These are phyloP conservation scores for Drusus annulatus DNA, from an alignment of 1,140 invertebrate species.

Conservation along the genomic window DNA sequence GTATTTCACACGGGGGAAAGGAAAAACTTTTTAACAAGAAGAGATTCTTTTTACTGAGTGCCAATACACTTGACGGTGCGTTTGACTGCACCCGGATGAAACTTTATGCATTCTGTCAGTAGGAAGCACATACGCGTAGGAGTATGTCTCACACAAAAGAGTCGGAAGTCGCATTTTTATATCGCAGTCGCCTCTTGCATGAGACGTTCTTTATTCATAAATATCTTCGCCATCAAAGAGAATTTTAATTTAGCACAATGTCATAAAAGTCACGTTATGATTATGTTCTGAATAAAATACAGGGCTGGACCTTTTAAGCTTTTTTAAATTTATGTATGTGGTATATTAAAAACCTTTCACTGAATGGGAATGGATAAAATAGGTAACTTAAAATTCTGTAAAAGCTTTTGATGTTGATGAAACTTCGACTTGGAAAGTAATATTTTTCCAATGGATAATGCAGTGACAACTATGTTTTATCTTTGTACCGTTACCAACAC, in stretches of 20 bases:
- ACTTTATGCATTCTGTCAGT: constrained; percentile 17
- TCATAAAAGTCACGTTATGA: constrained; percentile 27
- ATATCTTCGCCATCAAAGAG: constrained; percentile 20
- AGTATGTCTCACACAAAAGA: constrained; percentile 17
- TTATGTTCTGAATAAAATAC: neutral
- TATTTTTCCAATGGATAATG: too few relatives aligned
- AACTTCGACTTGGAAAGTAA: too few relatives aligned
- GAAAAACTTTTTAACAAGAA: neutral
- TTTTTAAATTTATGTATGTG: too few relatives aligned
- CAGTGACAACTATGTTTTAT: too few relatives aligned
- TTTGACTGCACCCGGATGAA: neutral
- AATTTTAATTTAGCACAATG: constrained; percentile 28
- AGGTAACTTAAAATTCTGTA: too few relatives aligned
- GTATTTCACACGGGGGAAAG: neutral
- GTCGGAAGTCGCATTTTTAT: constrained; percentile 30
- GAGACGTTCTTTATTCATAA: constrained; percentile 27
- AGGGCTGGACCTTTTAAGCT: neutral
- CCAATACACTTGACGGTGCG: neutral
- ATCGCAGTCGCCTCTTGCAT: constrained; percentile 16
- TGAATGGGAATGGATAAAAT: too few relatives aligned
- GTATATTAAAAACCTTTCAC: too few relatives aligned
- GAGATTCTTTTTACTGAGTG: neutral
- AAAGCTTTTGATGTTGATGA: too few relatives aligned
- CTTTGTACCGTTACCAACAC: too few relatives aligned
- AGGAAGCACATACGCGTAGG: constrained; percentile 5